Conservation (phyloP, 2,113 vertebrate genomes). For the Macrotis lagotis region DNA sequence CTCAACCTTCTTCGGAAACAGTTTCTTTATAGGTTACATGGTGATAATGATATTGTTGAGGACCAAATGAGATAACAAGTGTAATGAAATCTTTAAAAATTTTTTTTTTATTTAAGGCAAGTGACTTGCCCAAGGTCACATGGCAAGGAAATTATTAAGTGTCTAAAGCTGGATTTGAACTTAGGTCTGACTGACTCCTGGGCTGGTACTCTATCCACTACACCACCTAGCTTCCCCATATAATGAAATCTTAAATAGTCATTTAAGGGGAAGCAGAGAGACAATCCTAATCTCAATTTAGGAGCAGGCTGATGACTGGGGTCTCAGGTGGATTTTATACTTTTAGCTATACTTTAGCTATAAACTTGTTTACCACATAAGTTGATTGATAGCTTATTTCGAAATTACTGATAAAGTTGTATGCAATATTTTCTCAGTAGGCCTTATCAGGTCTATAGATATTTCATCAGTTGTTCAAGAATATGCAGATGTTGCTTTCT, state of each 20-base stretch:
- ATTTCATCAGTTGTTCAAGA: not conserved
- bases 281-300: not conserved
- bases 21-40: slow-evolving; percentile 2
- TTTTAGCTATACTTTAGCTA: too few species aligned
- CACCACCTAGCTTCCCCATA: too few species aligned
- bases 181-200: too few species aligned
- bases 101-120: too few species aligned
- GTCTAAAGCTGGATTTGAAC: too few species aligned
- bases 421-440: not conserved
- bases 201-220: too few species aligned
- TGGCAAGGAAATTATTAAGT: too few species aligned
- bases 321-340: not conserved
- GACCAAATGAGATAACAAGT: not conserved
- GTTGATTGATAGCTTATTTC: not conserved
- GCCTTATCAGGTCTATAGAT: not conserved
- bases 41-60: not conserved
- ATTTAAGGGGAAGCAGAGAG: not conserved
- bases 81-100: not conserved
- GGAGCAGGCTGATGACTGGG: not conserved
- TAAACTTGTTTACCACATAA: not conserved
- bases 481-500: not conserved
- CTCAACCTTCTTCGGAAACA: not conserved
- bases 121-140: too few species aligned
- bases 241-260: not conserved
- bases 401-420: not conserved